Percentiles rank a stretch among this genome's conserved stretches.
Evolutionary conservation across 1,140 invertebrate genomes (phyloP).

Genomic region (Schlechtendalia chinensis): DNA sequence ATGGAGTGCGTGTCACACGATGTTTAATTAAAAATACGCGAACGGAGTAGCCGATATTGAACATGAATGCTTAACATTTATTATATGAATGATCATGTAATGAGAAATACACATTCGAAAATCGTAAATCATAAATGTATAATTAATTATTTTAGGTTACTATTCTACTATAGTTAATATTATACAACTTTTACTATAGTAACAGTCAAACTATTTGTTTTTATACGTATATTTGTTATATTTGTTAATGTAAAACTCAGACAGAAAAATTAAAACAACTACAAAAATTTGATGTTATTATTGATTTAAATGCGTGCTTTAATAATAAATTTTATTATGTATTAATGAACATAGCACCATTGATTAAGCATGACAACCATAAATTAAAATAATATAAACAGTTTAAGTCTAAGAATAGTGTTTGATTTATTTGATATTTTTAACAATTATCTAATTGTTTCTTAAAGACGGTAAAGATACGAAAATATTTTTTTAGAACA

Average conservation of each 20-base stretch:
- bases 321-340: neutral
- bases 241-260: neutral
- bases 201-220: too few relatives aligned
- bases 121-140: neutral
- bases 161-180: too few relatives aligned
- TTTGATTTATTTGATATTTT: conserved; percentile 15
- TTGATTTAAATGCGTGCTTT: neutral
- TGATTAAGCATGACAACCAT: neutral
- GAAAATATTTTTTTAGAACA: conserved; percentile 8
- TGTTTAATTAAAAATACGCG: too few relatives aligned
- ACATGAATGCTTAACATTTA: too few relatives aligned
- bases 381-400: conserved; percentile 29
- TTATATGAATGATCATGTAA: too few relatives aligned
- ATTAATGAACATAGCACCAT: neutral
- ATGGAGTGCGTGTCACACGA: too few relatives aligned
- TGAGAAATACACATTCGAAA: neutral
- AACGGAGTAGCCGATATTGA: too few relatives aligned
- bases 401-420: neutral
- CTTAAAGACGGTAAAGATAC: conserved; percentile 5
- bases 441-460: conserved; percentile 13
- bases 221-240: too few relatives aligned
- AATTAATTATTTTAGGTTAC: neutral
- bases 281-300: neutral
- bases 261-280: neutral
- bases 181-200: too few relatives aligned